Evolutionary conservation across 2,797 vertebrate species (phyloP), one percentile per base, ranked within the genome.

Genomic region (Leptatherina wallacei): DNA sequence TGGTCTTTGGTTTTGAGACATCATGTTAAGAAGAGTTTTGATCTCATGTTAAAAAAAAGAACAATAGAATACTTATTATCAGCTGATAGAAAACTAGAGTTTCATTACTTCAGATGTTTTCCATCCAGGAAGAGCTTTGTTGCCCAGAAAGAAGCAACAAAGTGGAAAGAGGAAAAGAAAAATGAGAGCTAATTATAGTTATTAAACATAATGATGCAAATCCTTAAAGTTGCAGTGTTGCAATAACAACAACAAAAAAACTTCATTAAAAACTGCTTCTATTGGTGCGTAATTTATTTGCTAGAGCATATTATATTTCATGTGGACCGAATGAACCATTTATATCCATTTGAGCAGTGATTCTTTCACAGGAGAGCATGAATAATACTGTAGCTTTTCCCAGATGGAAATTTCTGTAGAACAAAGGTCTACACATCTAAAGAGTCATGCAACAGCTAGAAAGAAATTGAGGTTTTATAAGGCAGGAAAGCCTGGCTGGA

Each of bases 121-220:
- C 76, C 66, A 75, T 57, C 51, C 40, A 20, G 1, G 18, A 77
- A 52, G 75, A 51, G 61, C 54, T 78, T 59, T 0, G 9, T 22
- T 3, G 1, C 27, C 29, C 70, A 38, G 42, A 0, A 8, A 44
- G 51, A 16, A 55, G 36, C 24, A 16, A 30, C 18, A 30, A 73
- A 67, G 70, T 57, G 20, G 24, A 65, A 63, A 47, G 16, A 13
- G 52, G 58, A 42, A 6, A 24, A 40, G 33, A 81, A n/a, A 63
- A 52, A 80, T 22, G 9, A 56, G n/a, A 65, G 30, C 10, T 64
- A 68, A 24, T 27, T 52, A 13, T 27, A 52, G 22, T 52, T 12
- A 52, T 52, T 52, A 4, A 52, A 27, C 24, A 27, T 13, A 52
- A 14, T 13, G 10, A 52, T 24, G 49, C 12, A 24, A 52, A 27